Conservation (phyloP, 2,888 invertebrate species). For the Heteromyza rotundicornis region DNA sequence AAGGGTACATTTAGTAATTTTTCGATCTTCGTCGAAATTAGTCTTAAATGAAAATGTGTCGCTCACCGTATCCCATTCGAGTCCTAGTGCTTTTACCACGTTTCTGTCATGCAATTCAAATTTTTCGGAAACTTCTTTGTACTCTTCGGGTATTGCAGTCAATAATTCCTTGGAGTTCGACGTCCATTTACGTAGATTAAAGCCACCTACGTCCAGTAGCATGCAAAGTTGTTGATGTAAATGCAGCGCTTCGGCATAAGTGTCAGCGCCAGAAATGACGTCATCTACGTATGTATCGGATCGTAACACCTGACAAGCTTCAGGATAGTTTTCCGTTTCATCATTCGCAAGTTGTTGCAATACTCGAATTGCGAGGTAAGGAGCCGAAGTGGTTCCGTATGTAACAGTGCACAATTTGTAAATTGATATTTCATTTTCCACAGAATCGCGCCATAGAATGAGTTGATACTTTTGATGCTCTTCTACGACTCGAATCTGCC, state of each 20-base stretch:
- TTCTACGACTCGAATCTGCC: constrained; percentile 1
- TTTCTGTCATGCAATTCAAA: no score
- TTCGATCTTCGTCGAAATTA: no score
- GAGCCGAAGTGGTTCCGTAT: constrained; percentile 7
- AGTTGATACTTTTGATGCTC: constrained; percentile 19
- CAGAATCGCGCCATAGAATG: constrained; percentile 17
- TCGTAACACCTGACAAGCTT: not conserved
- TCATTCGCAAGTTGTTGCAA: not conserved
- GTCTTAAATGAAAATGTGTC: no score
- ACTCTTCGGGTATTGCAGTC: no score
- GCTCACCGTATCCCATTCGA: no score
- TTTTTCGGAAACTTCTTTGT: no score
- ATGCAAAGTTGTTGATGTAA: no score
- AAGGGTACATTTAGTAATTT: no score
- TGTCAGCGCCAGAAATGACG: constrained; percentile 21
- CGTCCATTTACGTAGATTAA: no score
- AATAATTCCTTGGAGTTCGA: no score
- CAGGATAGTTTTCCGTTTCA: not conserved
- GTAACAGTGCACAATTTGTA: constrained; percentile 16
- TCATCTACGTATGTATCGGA: constrained; percentile 8
- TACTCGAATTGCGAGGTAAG: not conserved
- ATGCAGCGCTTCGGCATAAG: constrained; percentile 12
- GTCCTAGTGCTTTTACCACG: no score
- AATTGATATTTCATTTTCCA: constrained; percentile 7
- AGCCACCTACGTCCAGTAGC: no score